Evolutionary conservation across 2,113 vertebrate genomes (phyloP), one percentile per base, ranked within the genome.

Genomic region (Oceanodroma tethys): DNA sequence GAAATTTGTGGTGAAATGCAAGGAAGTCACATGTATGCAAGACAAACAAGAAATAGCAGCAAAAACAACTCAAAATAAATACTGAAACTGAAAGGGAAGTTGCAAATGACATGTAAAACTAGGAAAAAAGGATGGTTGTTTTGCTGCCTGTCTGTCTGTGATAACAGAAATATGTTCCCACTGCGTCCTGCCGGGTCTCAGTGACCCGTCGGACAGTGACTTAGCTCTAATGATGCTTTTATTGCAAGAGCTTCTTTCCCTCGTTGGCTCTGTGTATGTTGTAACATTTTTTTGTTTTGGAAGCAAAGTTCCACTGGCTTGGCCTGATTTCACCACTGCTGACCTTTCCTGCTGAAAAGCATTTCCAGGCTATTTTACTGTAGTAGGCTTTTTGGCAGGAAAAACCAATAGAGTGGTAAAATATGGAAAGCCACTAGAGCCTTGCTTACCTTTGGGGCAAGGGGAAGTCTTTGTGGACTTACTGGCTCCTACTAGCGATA

Each of bases 1-100:
- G 93, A 96, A 97, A 91, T 97, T 72, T 96, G 95, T 95, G 91
- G 89, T 93, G 94, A 95, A 93, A 79, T 96, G 40, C 55, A 96
- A 98, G 93, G 85, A 97, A 98, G 78, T 97, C 92, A 16, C 80
- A 90, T 79, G 81, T 81, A 76, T 79, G 85, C 90, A 96, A 81
- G 91, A 95, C 94, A 97, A 97, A 97, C 95, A 97, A 97, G 94
- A 93, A 95, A 68, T 95, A 68, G 91, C 71, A 95, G 75, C 90
- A 97, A 91, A 95, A 76, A 9, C 56, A 68, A 59, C 40, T 95
- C 11, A 6, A 40, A 93, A 95, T 72, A 93, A 91, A 95, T 92
- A 94, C 32, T 93, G 90, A 93, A 93, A 93, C 75, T 86, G 88
- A 95, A 92, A 95, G 55, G 32, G 53, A 67, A 79, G 65, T 78